Percentiles rank a stretch among this genome's conserved stretches.
phyloP scores from a whole-genome alignment of 2,113 vertebrate species.

The Cheilinus undulatus region DNA sequence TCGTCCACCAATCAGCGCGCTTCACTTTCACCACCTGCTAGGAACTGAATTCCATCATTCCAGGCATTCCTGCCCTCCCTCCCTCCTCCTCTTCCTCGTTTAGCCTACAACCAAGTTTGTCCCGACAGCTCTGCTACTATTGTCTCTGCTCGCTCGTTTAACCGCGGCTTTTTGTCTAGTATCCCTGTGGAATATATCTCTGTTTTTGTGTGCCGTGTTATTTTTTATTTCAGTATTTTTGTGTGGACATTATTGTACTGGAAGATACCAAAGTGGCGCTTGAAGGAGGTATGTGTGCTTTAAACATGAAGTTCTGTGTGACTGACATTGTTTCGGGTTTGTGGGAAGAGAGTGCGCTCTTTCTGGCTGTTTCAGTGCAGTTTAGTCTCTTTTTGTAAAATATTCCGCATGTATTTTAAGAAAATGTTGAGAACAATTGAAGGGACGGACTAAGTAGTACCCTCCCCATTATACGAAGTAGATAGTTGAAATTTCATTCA shows the following conservation, averaged over 20 bases:
- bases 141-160: slow-evolving; percentile 30
- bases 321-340: slow-evolving; percentile 46
- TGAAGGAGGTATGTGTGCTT: slow-evolving; percentile 74
- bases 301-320: slow-evolving; percentile 42
- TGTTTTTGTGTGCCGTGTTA: slow-evolving; percentile 6
- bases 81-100: slow-evolving; percentile 68
- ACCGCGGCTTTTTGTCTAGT: slow-evolving; percentile 8
- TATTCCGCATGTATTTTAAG: not conserved
- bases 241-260: slow-evolving; percentile 44
- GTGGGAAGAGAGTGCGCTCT: slow-evolving; percentile 20
- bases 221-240: not conserved
- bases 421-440: not conserved
- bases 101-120: slow-evolving; percentile 70
- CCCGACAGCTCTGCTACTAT: slow-evolving; percentile 64
- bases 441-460: not conserved
- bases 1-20: slow-evolving; percentile 83
- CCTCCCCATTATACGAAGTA: not conserved
- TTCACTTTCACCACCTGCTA: slow-evolving; percentile 90
- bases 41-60: slow-evolving; percentile 93
- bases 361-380: not conserved
- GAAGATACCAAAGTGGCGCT: slow-evolving; percentile 83
- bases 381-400: not conserved
- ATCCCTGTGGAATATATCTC: slow-evolving; percentile 24
- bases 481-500: slow-evolving; percentile 40
- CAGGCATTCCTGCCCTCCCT: slow-evolving; percentile 87